Percentiles rank a stretch among this genome's conserved stretches.
Conservation (phyloP, 2,888 invertebrate genomes). For the Machimus atricapillus region DNA sequence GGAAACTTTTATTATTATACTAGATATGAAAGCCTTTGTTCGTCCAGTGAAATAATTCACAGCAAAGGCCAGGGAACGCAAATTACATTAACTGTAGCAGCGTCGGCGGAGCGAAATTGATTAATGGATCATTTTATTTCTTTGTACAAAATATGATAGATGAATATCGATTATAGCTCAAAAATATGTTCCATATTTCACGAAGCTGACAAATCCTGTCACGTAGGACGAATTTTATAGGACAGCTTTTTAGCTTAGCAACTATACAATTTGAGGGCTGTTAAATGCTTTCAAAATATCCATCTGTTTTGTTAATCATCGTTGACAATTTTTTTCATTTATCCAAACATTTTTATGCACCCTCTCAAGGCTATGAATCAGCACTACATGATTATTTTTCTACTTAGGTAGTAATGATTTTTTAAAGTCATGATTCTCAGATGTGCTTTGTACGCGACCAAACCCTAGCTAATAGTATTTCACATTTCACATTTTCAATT, state of each 20-base stretch:
- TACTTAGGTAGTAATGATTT: not conserved
- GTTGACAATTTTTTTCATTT: not conserved
- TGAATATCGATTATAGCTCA: not conserved
- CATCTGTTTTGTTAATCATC: not conserved
- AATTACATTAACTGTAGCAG: not conserved
- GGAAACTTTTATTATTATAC: not conserved
- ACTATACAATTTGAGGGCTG: not conserved
- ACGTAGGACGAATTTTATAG: not conserved
- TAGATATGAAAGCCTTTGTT: not conserved
- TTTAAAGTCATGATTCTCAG: not conserved
- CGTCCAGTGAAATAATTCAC: not conserved
- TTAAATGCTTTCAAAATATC: not conserved
- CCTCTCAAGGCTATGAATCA: not conserved
- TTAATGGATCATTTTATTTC: not conserved
- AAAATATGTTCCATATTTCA: not conserved
- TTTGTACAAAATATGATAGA: not conserved
- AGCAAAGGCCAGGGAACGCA: not conserved
- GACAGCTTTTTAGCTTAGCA: not conserved
- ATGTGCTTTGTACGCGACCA: not conserved
- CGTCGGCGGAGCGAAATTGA: not conserved
- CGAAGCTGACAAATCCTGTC: not conserved
- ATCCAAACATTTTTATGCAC: not conserved
- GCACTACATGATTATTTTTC: not conserved
- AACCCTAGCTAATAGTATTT: not conserved
- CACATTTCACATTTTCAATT: not conserved